Conservation (phyloP, 2,888 invertebrate species). For the Eucriotettix oculatus region DNA sequence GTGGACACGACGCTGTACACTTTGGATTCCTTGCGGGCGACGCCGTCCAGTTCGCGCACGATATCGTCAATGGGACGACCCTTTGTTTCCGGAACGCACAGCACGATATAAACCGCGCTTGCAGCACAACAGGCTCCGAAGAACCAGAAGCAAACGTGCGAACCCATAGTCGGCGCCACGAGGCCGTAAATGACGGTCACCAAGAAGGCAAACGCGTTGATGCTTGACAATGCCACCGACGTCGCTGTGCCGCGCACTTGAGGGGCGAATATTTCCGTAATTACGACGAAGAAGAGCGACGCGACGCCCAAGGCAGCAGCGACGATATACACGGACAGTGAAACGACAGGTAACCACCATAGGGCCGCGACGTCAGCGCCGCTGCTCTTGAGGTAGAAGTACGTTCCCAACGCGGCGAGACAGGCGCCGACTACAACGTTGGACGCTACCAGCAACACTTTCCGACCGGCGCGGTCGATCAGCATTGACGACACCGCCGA, state of each 20-base stretch:
- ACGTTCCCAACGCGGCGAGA: constrained; percentile 19
- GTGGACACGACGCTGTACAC: no score
- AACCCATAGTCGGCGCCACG: constrained; percentile 22
- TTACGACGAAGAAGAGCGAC: constrained; percentile 5
- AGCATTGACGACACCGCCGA: constrained; percentile 18
- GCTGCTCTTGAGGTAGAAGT: constrained; percentile 18
- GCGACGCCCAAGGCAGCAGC: constrained; percentile 7
- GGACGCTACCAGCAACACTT: constrained; percentile 26
- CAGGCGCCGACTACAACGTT: constrained; percentile 21
- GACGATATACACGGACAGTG: constrained; percentile 4
- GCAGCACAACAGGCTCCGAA: constrained; percentile 24
- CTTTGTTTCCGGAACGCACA: constrained; percentile 30
- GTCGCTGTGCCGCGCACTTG: constrained; percentile 7
- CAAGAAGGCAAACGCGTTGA: constrained; percentile 25
- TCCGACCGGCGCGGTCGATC: constrained; percentile 28
- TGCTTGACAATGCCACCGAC: constrained; percentile 19
- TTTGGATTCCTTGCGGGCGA: not conserved
- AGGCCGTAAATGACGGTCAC: constrained; percentile 16
- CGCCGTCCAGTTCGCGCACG: constrained; percentile 17
- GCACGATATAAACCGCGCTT: constrained; percentile 21
- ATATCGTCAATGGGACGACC: constrained; percentile 27
- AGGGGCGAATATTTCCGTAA: constrained; percentile 9
- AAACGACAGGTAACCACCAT: constrained; percentile 7
- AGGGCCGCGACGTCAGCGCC: constrained; percentile 5
- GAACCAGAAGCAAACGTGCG: constrained; percentile 25